phyloP scores from a whole-genome alignment of 2,113 vertebrate genomes.

The Muscicapa adusta region DNA sequence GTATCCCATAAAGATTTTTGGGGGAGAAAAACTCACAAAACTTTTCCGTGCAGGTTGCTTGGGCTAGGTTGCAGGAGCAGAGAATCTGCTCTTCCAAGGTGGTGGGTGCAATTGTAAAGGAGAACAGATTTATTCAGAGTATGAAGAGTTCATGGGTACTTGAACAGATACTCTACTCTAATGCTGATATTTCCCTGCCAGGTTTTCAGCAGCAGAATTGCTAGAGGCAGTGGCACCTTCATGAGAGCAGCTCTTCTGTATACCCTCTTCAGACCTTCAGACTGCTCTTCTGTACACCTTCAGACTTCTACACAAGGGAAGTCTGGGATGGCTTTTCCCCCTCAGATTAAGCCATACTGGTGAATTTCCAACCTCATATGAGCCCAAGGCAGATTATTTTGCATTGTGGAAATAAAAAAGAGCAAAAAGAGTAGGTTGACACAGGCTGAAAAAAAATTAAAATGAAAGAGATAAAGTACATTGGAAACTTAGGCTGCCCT shows the following conservation, averaged over 20 bases:
- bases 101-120: accelerated
- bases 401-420: not conserved
- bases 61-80: not conserved
- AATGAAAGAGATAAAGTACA: not conserved
- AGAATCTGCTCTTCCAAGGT: not conserved
- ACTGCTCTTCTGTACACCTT: not conserved
- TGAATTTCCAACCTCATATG: not conserved
- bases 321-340: not conserved
- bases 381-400: not conserved
- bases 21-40: not conserved
- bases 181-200: not conserved
- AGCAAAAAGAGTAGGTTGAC: not conserved
- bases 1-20: not conserved
- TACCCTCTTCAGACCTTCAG: not conserved
- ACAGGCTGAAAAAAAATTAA: not conserved
- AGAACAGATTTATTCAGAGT: not conserved
- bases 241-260: not conserved
- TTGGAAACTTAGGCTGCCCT: not conserved
- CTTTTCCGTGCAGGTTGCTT: not conserved
- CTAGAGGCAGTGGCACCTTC: not conserved
- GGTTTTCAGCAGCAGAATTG: not conserved
- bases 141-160: not conserved
- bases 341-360: not conserved
- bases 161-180: not conserved
- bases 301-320: not conserved